Evolutionary conservation across 2,797 vertebrate genomes (phyloP).

Genomic region (Acropternis orthonyx): DNA sequence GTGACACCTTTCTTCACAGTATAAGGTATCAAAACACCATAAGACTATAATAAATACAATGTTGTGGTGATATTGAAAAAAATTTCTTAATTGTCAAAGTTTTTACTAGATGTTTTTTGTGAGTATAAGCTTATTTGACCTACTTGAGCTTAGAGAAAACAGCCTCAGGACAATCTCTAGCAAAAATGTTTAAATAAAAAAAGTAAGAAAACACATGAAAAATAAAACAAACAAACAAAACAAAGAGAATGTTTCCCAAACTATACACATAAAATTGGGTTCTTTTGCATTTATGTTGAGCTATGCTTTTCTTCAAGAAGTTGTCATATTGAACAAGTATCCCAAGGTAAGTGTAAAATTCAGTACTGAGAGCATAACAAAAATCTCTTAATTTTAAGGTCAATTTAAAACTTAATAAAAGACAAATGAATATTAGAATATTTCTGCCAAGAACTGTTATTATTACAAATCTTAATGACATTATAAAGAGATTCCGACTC

Average conservation of each 20-base stretch:
- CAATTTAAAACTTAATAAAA: slow-evolving; percentile 65
- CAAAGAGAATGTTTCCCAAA: neutral
- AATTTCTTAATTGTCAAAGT: fast-evolving
- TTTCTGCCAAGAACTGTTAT: slow-evolving; percentile 56
- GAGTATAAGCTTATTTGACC: neutral
- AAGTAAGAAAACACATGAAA: neutral
- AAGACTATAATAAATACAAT: neutral
- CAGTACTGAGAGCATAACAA: neutral
- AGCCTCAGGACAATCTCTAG: neutral
- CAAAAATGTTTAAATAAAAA: neutral
- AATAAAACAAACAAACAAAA: neutral
- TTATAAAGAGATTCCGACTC: slow-evolving; percentile 49
- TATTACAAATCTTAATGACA: slow-evolving; percentile 52
- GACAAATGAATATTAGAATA: slow-evolving; percentile 45
- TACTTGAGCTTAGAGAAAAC: neutral
- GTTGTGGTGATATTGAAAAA: neutral
- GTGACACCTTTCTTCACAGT: neutral
- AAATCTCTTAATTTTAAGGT: slow-evolving; percentile 53
- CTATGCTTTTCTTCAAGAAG: neutral
- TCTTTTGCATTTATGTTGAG: neutral
- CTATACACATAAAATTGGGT: neutral
- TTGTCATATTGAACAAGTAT: neutral
- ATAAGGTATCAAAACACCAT: neutral
- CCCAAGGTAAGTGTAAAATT: neutral
- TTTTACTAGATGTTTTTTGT: neutral